Evolutionary conservation across 2,797 vertebrate species (phyloP).

Genomic region (Cossypha caffra): DNA sequence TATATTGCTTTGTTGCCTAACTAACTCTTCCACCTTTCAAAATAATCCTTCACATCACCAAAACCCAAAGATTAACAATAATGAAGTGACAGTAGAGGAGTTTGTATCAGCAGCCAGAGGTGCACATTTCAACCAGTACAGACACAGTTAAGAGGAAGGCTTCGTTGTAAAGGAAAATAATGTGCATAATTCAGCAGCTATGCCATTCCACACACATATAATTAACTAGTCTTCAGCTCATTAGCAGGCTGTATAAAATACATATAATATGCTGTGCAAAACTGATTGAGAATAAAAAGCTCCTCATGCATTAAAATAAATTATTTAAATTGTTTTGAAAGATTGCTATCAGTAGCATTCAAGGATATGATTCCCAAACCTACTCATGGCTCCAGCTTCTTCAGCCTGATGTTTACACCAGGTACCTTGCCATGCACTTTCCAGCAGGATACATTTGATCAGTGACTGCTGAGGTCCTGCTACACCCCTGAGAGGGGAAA

Average conservation of each 20-base stretch:
- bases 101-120: not conserved
- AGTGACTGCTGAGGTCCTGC: not conserved
- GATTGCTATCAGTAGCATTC: not conserved
- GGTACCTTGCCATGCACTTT: not conserved
- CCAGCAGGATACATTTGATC: fast-evolving
- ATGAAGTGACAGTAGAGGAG: not conserved
- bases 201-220: conserved; percentile 44
- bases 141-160: conserved; percentile 22
- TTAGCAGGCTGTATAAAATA: conserved; percentile 66
- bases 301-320: conserved; percentile 51
- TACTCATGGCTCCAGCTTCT: not conserved
- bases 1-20: not conserved
- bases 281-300: conserved; percentile 57
- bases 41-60: not conserved
- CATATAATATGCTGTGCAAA: conserved; percentile 52
- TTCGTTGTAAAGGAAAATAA: conserved; percentile 29
- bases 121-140: not conserved
- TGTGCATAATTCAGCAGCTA: conserved; percentile 64
- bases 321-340: conserved; percentile 37
- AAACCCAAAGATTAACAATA: not conserved
- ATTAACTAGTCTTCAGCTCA: conserved; percentile 66
- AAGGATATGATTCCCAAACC: not conserved
- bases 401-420: not conserved
- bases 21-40: not conserved
- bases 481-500: not conserved